phyloP scores from a whole-genome alignment of 2,888 invertebrate species.

The Trachelus stipa region DNA sequence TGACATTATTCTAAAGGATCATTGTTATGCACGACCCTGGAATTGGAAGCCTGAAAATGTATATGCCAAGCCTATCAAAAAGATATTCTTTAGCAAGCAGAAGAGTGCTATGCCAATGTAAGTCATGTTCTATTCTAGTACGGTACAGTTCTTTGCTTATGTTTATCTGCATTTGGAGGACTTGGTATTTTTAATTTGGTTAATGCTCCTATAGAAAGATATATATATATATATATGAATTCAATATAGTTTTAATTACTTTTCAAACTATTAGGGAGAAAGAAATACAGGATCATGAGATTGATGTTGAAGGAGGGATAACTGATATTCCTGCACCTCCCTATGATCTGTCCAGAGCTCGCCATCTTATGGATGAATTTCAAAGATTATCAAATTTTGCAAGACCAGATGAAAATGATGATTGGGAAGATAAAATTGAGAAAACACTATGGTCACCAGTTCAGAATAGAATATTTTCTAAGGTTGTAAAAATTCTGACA shows the following conservation, averaged over 20 bases:
- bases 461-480: slow-evolving; percentile 76
- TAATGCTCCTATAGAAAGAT: not conserved
- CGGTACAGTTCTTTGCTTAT: not conserved
- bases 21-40: slow-evolving; percentile 79
- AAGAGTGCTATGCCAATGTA: not conserved
- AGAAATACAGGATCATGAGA: slow-evolving; percentile 45
- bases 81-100: slow-evolving; percentile 66
- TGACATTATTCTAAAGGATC: slow-evolving; percentile 73
- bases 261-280: slow-evolving; percentile 35
- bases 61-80: slow-evolving; percentile 72
- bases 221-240: slow-evolving; percentile 25
- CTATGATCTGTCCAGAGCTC: slow-evolving; percentile 73
- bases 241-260: slow-evolving; percentile 49
- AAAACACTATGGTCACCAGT: slow-evolving; percentile 73
- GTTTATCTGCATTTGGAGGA: not conserved
- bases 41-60: slow-evolving; percentile 75
- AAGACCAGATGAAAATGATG: slow-evolving; percentile 70
- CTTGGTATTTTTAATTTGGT: not conserved
- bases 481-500: slow-evolving; percentile 75
- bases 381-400: slow-evolving; percentile 74
- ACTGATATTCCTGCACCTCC: slow-evolving; percentile 66
- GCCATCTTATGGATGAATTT: slow-evolving; percentile 78
- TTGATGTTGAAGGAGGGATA: slow-evolving; percentile 66
- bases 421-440: slow-evolving; percentile 78
- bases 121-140: not conserved